phyloP scores from a whole-genome alignment of 1,140 invertebrate genomes.

The Ruditapes philippinarum region DNA sequence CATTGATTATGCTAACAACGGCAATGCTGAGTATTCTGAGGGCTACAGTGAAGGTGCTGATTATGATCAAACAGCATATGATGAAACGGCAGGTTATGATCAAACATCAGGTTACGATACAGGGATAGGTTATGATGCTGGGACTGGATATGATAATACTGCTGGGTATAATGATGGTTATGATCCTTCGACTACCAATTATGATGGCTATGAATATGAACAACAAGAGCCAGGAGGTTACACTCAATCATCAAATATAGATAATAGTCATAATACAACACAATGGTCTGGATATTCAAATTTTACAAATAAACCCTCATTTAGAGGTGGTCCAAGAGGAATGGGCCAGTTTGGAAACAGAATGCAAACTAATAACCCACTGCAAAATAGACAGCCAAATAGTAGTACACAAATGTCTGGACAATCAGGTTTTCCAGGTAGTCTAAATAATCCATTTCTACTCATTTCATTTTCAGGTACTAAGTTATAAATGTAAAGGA shows the following conservation, averaged over 20 bases:
- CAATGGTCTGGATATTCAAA: background rate
- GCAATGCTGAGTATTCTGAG: background rate
- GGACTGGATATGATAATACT: too few relatives aligned
- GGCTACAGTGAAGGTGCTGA: background rate
- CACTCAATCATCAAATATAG: too few relatives aligned
- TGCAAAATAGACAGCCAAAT: too few relatives aligned
- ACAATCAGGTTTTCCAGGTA: too few relatives aligned
- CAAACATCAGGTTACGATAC: background rate
- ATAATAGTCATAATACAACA: background rate
- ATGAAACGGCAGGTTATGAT: background rate
- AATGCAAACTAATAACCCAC: too few relatives aligned
- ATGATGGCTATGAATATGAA: constrained; percentile 11
- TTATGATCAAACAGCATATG: too few relatives aligned
- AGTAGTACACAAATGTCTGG: too few relatives aligned
- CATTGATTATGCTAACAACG: too few relatives aligned
- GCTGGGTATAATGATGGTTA: background rate
- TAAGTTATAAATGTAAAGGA: too few relatives aligned
- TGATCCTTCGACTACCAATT: background rate
- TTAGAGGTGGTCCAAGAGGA: background rate
- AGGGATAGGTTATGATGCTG: too few relatives aligned
- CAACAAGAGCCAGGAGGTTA: background rate
- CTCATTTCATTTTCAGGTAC: too few relatives aligned
- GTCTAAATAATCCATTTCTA: too few relatives aligned
- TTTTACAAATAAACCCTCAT: background rate
- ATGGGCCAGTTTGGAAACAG: background rate